Percentiles rank a stretch among this genome's conserved stretches.
These are phyloP conservation scores for Tichodroma muraria DNA, from an alignment of 2,113 vertebrate species.

Conservation along the genomic window DNA sequence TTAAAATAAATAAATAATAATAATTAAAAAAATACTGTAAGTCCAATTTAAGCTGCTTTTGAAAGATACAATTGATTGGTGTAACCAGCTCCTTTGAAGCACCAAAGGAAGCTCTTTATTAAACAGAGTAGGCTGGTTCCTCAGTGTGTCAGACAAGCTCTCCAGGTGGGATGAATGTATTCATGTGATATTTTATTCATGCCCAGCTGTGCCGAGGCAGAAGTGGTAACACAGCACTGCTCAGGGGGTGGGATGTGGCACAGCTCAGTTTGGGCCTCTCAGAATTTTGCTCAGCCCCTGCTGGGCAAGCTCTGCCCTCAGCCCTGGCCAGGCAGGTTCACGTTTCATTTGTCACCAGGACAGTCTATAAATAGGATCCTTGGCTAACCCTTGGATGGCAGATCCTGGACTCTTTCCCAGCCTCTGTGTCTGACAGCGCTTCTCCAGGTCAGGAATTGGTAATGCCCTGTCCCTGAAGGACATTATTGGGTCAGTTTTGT, in stretches of 20 bases:
- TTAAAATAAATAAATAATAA: background rate
- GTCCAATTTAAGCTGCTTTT: background rate
- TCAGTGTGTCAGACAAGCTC: background rate
- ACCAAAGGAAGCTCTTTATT: background rate
- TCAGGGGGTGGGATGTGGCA: background rate
- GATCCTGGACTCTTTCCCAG: background rate
- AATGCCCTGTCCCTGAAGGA: background rate
- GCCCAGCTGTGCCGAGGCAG: background rate
- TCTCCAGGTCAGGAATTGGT: background rate
- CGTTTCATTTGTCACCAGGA: background rate
- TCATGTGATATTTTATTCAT: constrained; percentile 7
- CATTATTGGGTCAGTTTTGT: rapidly evolving
- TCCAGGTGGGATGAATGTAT: background rate
- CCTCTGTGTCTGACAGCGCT: background rate
- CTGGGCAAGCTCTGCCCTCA: background rate
- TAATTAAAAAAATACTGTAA: background rate
- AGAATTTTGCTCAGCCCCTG: background rate
- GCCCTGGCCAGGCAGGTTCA: background rate
- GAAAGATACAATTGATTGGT: background rate
- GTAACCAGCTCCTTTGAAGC: background rate
- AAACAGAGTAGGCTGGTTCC: background rate
- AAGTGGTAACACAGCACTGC: background rate
- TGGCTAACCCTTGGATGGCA: background rate
- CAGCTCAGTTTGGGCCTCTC: background rate
- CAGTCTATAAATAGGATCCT: background rate